Percentiles rank a stretch among this genome's conserved stretches.
Evolutionary conservation across 2,113 vertebrate genomes (phyloP).

Genomic region (Odocoileus virginianus): DNA sequence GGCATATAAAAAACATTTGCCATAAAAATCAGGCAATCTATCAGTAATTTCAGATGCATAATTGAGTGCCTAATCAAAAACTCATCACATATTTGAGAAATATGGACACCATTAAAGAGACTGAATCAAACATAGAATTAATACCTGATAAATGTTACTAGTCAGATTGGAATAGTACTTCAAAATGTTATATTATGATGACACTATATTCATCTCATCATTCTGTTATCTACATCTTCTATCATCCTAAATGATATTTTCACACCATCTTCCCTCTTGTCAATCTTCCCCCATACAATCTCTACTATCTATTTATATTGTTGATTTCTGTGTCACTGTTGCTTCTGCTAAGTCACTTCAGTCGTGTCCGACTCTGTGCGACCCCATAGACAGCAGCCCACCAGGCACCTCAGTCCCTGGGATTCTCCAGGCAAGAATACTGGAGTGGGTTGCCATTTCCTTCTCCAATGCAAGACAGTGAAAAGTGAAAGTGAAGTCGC

Average conservation of each 20-base stretch:
- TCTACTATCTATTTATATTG: neutral
- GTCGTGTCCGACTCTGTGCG: neutral
- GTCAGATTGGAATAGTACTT: neutral
- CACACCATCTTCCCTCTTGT: neutral
- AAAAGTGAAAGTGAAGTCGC: neutral
- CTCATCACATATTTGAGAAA: neutral
- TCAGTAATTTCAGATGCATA: neutral
- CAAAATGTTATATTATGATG: neutral
- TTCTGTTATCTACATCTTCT: neutral
- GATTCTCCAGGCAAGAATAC: neutral
- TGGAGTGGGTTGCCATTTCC: neutral
- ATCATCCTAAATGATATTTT: neutral
- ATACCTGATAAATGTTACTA: neutral
- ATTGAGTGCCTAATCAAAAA: neutral
- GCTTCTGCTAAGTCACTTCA: neutral
- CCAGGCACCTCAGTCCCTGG: neutral
- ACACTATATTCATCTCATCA: neutral
- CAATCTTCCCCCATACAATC: rapidly evolving
- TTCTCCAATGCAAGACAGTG: neutral
- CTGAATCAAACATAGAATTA: neutral
- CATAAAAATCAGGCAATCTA: neutral
- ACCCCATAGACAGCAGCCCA: neutral
- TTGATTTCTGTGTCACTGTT: neutral
- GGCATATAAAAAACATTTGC: neutral
- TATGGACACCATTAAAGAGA: neutral